A percentile compares a stretch with the other conserved stretches of the same genome.
phyloP scores from a whole-genome alignment of 1,140 invertebrate genomes.

The Hesperophylax magnus region DNA sequence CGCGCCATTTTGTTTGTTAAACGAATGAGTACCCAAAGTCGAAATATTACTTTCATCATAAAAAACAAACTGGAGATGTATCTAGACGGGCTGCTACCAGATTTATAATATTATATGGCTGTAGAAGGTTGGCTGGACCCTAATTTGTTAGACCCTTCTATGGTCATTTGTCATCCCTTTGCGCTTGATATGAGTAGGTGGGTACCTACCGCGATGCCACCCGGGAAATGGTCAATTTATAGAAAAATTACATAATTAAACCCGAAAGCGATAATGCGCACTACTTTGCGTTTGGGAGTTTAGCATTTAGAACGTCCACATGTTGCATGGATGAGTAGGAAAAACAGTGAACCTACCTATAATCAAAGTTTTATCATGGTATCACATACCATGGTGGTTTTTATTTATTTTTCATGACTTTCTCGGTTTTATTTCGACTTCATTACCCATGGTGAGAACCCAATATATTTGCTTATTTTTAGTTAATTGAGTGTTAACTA shows the following conservation, averaged over 20 bases:
- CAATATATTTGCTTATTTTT: too few relatives aligned
- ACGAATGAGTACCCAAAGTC: not conserved
- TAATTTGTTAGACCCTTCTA: constrained; percentile 30
- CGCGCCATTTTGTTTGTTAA: not conserved
- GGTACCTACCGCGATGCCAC: not conserved
- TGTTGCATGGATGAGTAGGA: not conserved
- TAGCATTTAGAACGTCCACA: not conserved
- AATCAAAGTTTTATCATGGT: not conserved
- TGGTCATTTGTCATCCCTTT: constrained; percentile 28
- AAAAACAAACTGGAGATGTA: constrained; percentile 2
- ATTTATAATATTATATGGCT: constrained; percentile 22
- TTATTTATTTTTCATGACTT: too few relatives aligned
- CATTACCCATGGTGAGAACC: too few relatives aligned
- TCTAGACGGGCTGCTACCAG: not conserved
- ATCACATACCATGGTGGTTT: too few relatives aligned
- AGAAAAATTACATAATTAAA: constrained; percentile 43
- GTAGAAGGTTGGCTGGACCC: not conserved
- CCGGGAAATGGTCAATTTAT: constrained; percentile 22
- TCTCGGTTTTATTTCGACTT: too few relatives aligned
- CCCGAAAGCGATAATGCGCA: not conserved
- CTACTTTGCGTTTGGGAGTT: not conserved
- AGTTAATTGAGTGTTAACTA: too few relatives aligned
- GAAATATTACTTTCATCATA: constrained; percentile 16
- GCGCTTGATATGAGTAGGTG: not conserved
- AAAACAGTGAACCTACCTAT: not conserved